Base-by-base conservation (phyloP, 1,140 invertebrate genomes). In the Bactericera cockerelli region DNA sequence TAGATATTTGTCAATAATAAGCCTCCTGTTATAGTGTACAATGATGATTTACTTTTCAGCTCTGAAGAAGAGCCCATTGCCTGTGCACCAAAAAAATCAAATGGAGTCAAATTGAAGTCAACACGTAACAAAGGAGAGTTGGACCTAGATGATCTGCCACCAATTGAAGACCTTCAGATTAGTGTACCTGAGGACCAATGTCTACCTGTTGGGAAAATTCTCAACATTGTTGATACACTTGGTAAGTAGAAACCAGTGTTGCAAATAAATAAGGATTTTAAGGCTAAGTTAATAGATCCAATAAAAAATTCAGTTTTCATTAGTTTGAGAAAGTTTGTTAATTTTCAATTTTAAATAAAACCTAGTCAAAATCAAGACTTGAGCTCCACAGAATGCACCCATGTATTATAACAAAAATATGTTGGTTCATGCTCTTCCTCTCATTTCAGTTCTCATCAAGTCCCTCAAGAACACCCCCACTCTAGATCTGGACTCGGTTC, bases 121-220 rank as follows among this genome's bases (percentile, higher is more conserved):
- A 19, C 42, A 10, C 42, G 42, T 19, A 49, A 49, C 22, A 63
- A 65, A 56, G 65, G 64, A 28, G 65, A 66, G 56, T 33, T 67
- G 39, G 57, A 55, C 36, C 39, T 68, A 11, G 56, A 60, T 67
- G 82, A 90, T 65, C 73, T 93, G 42, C 88, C 88, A 1, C 86
- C 86, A 0, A 86, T 93, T 62, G 81, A 90, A 71, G 84, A 92
- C 67, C 74, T 93, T 36, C 76, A 82, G 63, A 89, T 93, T 58
- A 82, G 78, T 59, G 79, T 91, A 10, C 80, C 81, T 3, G 80
- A 86, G 68, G 78, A 83, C 62, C 77, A 88, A 59, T 84, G 85
- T 65, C 74, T 81, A 59, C 78, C 81, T 62, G 75, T 93, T 61
- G 90, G 90, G 53, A 75, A 77, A 39, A 77, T 94, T 63, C 74